Base-by-base conservation (phyloP, 2,797 vertebrate species). In the Melanogrammus aeglefinus region DNA sequence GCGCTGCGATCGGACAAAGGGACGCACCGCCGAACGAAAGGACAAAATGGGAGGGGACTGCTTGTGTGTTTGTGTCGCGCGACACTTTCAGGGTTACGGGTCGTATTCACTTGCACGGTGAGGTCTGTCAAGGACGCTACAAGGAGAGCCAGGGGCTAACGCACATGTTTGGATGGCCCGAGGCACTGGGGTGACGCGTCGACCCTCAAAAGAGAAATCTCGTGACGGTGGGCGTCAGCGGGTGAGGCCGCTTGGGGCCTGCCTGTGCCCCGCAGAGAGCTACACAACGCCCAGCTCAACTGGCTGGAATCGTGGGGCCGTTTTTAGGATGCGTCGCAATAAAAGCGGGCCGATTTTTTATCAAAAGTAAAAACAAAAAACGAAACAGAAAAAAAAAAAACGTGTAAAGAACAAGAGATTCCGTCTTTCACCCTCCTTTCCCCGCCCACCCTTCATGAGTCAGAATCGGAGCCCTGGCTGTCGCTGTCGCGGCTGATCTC, bases 401-500 rank as follows among this genome's bases (percentile, higher is more conserved):
- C n/a, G 1, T 27, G 63, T 27, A 69, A 69, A 69, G 9, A 69
- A 69, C 63, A 69, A 69, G 57, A 63, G 10, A 69, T 29, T n/a
- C 57, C 21, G 10, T 69, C n/a, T 69, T 27, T 6, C 0, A 13
- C 51, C 51, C 51, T 14, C 44, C 44, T 16, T 16, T 21, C 47
- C 70, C 14, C 21, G 9, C 63, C 69, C 70, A 35, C 29, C 29
- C 33, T 35, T 99, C 95, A 99, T 74, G 96, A 96, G 83, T 98
- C 97, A 0, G 96, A 97, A 79, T 99, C 97, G 0, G 96, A 96
- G 44, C 92, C 95, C 9, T 97, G 96, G 86, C 96, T 99, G 24
- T 69, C 63, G 95, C 97, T 98, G 89, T 99, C 97, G 31, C 96
- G 94, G 93, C 97, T 99, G 93, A 99, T 99, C 93, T 99, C 97